Evolutionary conservation across 2,888 invertebrate species (phyloP).

Genomic region (Scaptomyza parva): DNA sequence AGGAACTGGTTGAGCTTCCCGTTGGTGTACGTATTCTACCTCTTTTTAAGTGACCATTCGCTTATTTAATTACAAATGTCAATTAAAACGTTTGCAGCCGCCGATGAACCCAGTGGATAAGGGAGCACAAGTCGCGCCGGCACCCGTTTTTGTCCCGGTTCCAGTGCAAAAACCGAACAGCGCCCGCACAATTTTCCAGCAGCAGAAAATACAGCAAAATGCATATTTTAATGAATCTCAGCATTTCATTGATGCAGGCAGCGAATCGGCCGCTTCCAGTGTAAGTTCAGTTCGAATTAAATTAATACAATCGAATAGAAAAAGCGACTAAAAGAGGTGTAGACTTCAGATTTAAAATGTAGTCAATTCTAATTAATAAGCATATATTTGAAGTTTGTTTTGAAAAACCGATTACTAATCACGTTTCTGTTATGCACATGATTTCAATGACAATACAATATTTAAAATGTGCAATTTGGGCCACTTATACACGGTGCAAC

Average conservation of each 20-base stretch:
- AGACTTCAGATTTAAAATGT: neutral
- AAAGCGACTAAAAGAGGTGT: neutral
- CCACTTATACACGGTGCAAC: too few relatives aligned
- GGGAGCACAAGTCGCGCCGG: conserved; percentile 32
- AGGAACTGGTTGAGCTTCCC: conserved; percentile 87
- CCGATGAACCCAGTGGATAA: conserved; percentile 32
- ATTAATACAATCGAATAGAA: neutral
- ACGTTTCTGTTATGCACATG: too few relatives aligned
- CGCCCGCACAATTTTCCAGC: conserved; percentile 81
- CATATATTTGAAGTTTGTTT: too few relatives aligned
- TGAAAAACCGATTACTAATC: too few relatives aligned
- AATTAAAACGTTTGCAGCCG: conserved; percentile 18
- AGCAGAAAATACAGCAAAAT: conserved; percentile 74
- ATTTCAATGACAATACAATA: too few relatives aligned
- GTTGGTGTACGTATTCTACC: conserved; percentile 74
- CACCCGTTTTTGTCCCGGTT: conserved; percentile 47
- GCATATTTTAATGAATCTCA: conserved; percentile 83
- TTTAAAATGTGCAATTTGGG: too few relatives aligned
- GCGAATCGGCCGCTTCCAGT: conserved; percentile 84
- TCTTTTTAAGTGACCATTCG: neutral
- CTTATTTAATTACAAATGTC: neutral
- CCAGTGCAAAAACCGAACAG: conserved; percentile 78
- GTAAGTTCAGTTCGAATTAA: conserved; percentile 63
- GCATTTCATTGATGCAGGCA: conserved; percentile 84
- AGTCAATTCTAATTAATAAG: neutral